phyloP scores from a whole-genome alignment of 2,113 vertebrate genomes.

The Arothron firmamentum region DNA sequence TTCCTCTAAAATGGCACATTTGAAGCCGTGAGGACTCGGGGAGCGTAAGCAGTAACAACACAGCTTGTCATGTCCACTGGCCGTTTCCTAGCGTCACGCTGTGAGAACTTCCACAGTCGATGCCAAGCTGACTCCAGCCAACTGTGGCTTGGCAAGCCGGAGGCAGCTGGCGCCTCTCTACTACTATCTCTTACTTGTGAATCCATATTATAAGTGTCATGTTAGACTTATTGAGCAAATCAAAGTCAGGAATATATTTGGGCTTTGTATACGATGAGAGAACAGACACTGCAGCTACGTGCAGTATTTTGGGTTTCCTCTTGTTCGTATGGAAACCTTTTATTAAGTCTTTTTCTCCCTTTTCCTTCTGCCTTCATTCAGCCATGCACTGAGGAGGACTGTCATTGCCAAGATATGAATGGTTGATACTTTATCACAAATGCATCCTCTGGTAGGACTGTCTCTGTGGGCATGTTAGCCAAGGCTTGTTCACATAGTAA shows the following conservation, averaged over 20 bases:
- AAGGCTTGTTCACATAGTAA: conserved; percentile 16
- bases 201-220: conserved; percentile 62
- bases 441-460: conserved; percentile 65
- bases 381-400: conserved; percentile 66
- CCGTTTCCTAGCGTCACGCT: conserved; percentile 72
- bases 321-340: conserved; percentile 10
- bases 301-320: neutral
- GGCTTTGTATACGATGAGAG: conserved; percentile 17
- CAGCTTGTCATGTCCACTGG: conserved; percentile 78
- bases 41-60: conserved; percentile 76
- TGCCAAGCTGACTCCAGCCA: conserved; percentile 73
- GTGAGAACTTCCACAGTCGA: conserved; percentile 74
- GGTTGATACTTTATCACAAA: conserved; percentile 74
- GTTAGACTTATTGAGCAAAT: conserved; percentile 53
- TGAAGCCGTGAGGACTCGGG: conserved; percentile 66
- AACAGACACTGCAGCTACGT: too few relatives aligned
- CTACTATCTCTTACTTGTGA: conserved; percentile 68
- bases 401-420: conserved; percentile 76
- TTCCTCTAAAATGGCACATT: conserved; percentile 63
- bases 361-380: conserved; percentile 61
- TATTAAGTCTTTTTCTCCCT: conserved; percentile 47
- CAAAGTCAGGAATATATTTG: conserved; percentile 46
- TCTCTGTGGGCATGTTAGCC: neutral
- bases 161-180: conserved; percentile 70
- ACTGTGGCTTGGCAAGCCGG: conserved; percentile 67